A percentile compares a stretch with the other conserved stretches of the same genome.
Evolutionary conservation across 2,797 vertebrate genomes (phyloP).

Genomic region (Gallinago solitaria): DNA sequence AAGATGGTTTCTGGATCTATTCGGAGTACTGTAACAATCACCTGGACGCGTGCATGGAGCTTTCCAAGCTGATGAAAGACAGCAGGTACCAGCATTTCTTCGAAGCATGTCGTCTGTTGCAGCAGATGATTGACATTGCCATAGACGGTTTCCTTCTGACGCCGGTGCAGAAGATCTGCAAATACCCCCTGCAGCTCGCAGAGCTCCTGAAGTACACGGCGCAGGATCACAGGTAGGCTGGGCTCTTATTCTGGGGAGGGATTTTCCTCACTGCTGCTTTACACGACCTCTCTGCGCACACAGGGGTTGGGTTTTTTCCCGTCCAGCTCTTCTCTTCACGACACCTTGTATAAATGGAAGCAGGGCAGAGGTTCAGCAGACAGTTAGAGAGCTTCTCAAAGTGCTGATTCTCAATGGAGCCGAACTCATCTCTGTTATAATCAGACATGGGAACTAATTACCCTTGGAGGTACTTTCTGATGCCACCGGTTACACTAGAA

Average conservation of each 20-base stretch:
- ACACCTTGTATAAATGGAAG: not conserved
- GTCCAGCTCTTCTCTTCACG: not conserved
- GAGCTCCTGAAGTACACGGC: slow-evolving; percentile 98
- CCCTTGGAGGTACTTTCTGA: slow-evolving; percentile 16
- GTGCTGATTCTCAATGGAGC: not conserved
- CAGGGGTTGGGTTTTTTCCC: not conserved
- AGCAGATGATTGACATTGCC: slow-evolving; percentile 99
- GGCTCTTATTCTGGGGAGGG: rapidly evolving
- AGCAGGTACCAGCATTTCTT: slow-evolving; percentile 99
- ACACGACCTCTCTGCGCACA: rapidly evolving
- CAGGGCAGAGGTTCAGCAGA: slow-evolving; percentile 7
- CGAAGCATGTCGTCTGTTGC: slow-evolving; percentile 95
- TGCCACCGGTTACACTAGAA: not conserved
- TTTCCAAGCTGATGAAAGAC: slow-evolving; percentile 97
- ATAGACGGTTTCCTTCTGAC: slow-evolving; percentile 97
- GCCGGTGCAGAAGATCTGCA: slow-evolving; percentile 99
- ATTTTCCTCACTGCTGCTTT: not conserved
- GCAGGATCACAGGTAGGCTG: slow-evolving; percentile 92
- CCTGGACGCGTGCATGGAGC: slow-evolving; percentile 97
- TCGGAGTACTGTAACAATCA: slow-evolving; percentile 99
- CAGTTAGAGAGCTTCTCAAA: not conserved
- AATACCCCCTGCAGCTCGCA: slow-evolving; percentile 96
- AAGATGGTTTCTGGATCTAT: slow-evolving; percentile 99
- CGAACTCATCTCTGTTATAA: not conserved
- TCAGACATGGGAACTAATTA: slow-evolving; percentile 54